Evolutionary conservation across 1,140 invertebrate genomes (phyloP), one percentile per base, ranked within the genome.

Genomic region (Lycorma delicatula): DNA sequence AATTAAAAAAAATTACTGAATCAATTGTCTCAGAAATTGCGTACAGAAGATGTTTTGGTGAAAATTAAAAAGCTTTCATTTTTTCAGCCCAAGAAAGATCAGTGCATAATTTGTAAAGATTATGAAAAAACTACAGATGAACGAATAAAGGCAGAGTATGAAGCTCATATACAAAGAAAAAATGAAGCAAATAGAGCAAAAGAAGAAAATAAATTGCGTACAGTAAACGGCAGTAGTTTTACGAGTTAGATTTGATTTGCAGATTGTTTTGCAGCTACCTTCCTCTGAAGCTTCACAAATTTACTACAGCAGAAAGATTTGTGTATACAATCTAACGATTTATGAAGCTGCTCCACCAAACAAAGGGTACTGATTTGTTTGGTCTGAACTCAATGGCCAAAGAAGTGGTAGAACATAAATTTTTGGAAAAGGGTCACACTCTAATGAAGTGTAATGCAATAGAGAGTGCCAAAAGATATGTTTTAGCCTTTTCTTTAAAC

Each of bases 301-400:
- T 31, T 67, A 67, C 53, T 68, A 67, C 52, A 60, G 57, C 20
- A 51, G 56, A 49, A 67, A 66, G 59, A n/a, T 64, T 31, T 64
- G 58, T 57, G 16, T 41, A 9, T 65, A 65, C 53, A 67, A 67
- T 46, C 64, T 65, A 20, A 65, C n/a, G n/a, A n/a, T n/a, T n/a
- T n/a, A n/a, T 53, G 60, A 66, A 58, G 44, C 31, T 18, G 56
- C 50, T 28, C 38, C 38, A 16, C 23, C 41, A 44, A 16, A 44
- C 18, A 44, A 44, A 44, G 38, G 41, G 41, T 3, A 20, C 13
- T 16, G 3, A 2, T 44, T 44, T 38, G 13, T 44, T 44, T 68
- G 63, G 63, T 49, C 52, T 1, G 66, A 68, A 59, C 11, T 61
- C 11, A 65, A 68, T 58, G 67, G 63, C 4, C 18, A 64, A 46